Conservation (phyloP, 2,888 invertebrate genomes). For the Trypoxylon attenuatum region DNA sequence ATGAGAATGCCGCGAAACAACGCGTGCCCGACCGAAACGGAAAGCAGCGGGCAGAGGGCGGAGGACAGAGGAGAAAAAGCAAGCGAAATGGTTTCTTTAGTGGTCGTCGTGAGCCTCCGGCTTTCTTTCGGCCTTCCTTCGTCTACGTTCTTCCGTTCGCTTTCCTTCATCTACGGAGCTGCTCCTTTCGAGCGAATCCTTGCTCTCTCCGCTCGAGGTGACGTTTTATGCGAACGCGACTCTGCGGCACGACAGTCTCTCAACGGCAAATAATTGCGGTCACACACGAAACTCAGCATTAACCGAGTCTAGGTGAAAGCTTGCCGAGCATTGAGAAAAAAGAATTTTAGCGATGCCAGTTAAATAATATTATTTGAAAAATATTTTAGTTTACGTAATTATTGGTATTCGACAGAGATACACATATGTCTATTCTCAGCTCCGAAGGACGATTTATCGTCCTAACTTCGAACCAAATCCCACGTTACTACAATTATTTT, state of each 20-base stretch:
- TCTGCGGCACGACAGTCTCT: slow-evolving; percentile 13
- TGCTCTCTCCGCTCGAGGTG: slow-evolving; percentile 36
- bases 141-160: background rate
- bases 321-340: too few relatives aligned
- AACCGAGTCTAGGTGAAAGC: slow-evolving; percentile 11
- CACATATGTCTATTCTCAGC: too few relatives aligned
- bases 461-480: too few relatives aligned
- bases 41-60: background rate
- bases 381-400: too few relatives aligned
- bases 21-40: background rate
- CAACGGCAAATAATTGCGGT: slow-evolving; percentile 46
- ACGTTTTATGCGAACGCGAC: slow-evolving; percentile 48
- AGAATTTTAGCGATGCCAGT: too few relatives aligned
- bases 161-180: background rate
- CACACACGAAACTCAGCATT: slow-evolving; percentile 14
- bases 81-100: slow-evolving; percentile 36
- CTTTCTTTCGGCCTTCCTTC: background rate
- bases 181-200: slow-evolving; percentile 17
- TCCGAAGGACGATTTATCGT: too few relatives aligned
- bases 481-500: too few relatives aligned
- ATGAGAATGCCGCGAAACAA: slow-evolving; percentile 44
- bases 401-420: too few relatives aligned
- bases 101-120: slow-evolving; percentile 15
- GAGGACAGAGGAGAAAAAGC: slow-evolving; percentile 16
- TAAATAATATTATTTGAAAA: too few relatives aligned